Evolutionary conservation across 2,888 invertebrate species (phyloP).

Genomic region (Trachelus iudaicus): DNA sequence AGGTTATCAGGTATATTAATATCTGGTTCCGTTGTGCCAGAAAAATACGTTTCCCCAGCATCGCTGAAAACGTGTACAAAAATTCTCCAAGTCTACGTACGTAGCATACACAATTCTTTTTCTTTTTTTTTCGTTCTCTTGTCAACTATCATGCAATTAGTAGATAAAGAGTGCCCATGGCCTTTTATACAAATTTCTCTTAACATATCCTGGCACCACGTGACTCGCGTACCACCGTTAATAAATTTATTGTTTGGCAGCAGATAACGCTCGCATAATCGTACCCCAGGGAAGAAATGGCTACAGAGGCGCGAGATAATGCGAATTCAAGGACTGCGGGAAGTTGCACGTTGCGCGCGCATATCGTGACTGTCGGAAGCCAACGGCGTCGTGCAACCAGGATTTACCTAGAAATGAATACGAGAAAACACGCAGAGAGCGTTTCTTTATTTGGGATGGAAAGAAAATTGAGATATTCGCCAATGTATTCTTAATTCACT

Average conservation of each 20-base stretch:
- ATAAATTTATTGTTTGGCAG: background rate
- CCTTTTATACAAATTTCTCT: background rate
- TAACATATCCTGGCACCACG: background rate
- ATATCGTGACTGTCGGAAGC: background rate
- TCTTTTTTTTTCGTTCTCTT: background rate
- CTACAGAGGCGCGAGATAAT: background rate
- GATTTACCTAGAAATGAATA: background rate
- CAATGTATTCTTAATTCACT: conserved; percentile 32
- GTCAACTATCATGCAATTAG: background rate
- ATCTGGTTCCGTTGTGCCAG: background rate
- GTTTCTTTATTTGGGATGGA: background rate
- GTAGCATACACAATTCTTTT: background rate
- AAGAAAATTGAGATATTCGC: background rate
- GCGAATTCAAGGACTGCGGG: background rate
- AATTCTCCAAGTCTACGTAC: background rate
- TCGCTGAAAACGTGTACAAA: background rate
- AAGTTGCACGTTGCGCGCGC: background rate
- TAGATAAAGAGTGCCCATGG: background rate
- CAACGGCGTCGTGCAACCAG: background rate
- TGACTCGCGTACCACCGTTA: background rate
- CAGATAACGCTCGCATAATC: background rate
- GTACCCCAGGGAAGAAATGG: background rate
- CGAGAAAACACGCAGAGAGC: background rate
- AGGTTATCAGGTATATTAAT: background rate
- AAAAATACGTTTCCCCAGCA: background rate